Conservation (phyloP, 2,797 vertebrate genomes). For the Harpagifer antarcticus region DNA sequence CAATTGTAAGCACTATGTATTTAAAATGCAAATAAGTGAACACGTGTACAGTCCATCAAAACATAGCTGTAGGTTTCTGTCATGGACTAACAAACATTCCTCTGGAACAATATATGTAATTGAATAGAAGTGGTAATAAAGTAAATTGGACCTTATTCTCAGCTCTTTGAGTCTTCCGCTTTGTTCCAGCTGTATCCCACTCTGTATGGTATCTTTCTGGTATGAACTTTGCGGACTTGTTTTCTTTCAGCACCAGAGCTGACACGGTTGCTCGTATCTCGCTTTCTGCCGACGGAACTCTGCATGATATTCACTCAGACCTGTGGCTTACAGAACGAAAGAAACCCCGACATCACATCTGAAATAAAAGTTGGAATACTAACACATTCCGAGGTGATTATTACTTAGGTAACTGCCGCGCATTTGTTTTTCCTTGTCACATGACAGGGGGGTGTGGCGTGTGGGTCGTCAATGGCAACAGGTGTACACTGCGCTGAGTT, state of each 20-base stretch:
- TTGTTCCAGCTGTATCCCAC: constrained; percentile 81
- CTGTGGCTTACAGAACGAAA: neutral
- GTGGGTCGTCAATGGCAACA: constrained; percentile 43
- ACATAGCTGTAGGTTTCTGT: no score
- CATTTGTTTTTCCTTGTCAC: constrained; percentile 67
- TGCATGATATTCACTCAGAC: constrained; percentile 49
- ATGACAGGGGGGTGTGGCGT: constrained; percentile 24
- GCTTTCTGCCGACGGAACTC: constrained; percentile 27
- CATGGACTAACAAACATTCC: no score
- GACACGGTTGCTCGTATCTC: neutral
- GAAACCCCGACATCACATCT: neutral
- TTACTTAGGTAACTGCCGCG: constrained; percentile 40
- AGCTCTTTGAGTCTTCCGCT: constrained; percentile 87
- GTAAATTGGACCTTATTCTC: constrained; percentile 83
- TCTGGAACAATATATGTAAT: no score
- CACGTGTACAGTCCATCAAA: no score
- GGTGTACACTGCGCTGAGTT: no score
- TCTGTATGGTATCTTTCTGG: constrained; percentile 58
- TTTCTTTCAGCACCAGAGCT: constrained; percentile 28
- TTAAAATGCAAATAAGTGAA: no score
- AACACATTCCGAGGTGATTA: rapidly evolving
- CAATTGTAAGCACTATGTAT: no score
- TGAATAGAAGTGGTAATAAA: neutral
- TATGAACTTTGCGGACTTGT: constrained; percentile 38
- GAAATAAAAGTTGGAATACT: neutral